Evolutionary conservation across 2,888 invertebrate species (phyloP), one percentile per base, ranked within the genome.

Genomic region (Xylota sylvarum): DNA sequence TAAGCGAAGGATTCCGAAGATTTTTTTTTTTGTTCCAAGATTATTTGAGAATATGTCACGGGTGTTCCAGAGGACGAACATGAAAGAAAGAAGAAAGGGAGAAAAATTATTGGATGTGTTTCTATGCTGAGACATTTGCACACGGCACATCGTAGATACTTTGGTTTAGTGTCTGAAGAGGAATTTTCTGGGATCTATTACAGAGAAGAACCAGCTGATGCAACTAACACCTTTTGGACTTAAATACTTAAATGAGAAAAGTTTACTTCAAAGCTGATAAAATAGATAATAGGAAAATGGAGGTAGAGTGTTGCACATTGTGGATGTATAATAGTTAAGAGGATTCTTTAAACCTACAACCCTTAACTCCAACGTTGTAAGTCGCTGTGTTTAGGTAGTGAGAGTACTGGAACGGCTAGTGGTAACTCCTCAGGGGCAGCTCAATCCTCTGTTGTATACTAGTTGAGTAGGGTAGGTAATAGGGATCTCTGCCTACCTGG

Each of bases 1-100:
- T 46, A 56, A 56, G 32, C 52, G 55, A 55, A 46, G 35, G 35
- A 50, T 69, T 69, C 9, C 4, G 27, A 30, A 19, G 52, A 73
- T 52, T 62, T 77, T 32, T 62, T 55, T 70, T 46, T 60, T 62
- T 9, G 55, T 40, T 9, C 40, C 40, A 12, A 62, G 35, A 37
- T 19, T 35, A 27, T 70, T 64, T 58, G 12, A 23, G 27, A 64
- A 46, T 35, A 78, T 52, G 65, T 50, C 65, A 77, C 58, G 77
- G 43, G 73, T 73, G 60, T 67, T 58, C 60, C 77, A 52, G 17
- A 14, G 35, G 37, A 17, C 32, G 52, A 27, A 48, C 12, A 69
- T 58, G n/a, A 30, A 60, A 43, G n/a, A 48, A 52, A 37, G 19
- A 64, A 62, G 1, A 50, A 32, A 67, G 52, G 27, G 5, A 50